phyloP scores from a whole-genome alignment of 2,797 vertebrate genomes.

The Telmatherina bonti region DNA sequence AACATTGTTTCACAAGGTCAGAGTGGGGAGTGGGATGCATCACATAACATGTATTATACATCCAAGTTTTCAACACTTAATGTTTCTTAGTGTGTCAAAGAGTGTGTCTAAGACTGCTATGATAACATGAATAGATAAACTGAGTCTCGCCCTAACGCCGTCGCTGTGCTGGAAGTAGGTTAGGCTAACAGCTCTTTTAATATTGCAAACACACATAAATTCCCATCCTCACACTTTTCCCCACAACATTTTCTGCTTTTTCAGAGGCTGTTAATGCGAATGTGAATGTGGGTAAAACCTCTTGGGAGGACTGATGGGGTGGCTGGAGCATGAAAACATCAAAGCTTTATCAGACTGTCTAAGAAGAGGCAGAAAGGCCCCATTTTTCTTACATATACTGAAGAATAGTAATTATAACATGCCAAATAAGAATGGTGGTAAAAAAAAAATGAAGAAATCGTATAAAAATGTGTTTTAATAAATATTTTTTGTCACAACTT shows the following conservation, averaged over 20 bases:
- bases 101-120: background rate
- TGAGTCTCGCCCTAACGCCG: slow-evolving; percentile 17
- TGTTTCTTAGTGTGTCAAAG: background rate
- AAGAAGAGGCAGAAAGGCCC: slow-evolving; percentile 20
- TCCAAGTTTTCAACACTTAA: background rate
- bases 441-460: background rate
- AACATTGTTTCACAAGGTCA: background rate
- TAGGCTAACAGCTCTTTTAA: slow-evolving; percentile 52
- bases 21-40: background rate
- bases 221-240: slow-evolving; percentile 9
- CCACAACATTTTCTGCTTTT: slow-evolving; percentile 29
- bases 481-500: background rate
- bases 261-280: slow-evolving; percentile 50
- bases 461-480: background rate
- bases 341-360: slow-evolving; percentile 66
- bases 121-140: background rate
- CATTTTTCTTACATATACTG: slow-evolving; percentile 12
- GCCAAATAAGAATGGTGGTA: too few species aligned
- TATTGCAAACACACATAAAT: slow-evolving; percentile 1
- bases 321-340: slow-evolving; percentile 65
- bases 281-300: slow-evolving; percentile 46
- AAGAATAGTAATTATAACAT: background rate
- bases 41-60: background rate
- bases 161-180: slow-evolving; percentile 68
- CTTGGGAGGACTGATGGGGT: slow-evolving; percentile 56